Percentiles rank a stretch among this genome's conserved stretches.
These are phyloP conservation scores for Phrynocephalus forsythii DNA, from an alignment of 2,797 vertebrate species.

Conservation along the genomic window DNA sequence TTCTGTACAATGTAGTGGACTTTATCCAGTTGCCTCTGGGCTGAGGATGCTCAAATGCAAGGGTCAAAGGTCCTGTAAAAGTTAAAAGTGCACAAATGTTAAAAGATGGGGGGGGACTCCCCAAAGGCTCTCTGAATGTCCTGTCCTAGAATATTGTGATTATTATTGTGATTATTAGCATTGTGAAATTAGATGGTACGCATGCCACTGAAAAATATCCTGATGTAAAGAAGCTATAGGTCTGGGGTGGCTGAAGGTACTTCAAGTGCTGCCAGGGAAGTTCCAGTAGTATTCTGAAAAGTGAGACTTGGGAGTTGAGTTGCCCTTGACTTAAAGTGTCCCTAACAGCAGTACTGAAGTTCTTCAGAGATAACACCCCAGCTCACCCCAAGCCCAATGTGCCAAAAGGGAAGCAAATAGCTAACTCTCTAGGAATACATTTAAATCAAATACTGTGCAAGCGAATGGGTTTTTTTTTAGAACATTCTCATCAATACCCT, in stretches of 20 bases:
- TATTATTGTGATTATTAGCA: not conserved
- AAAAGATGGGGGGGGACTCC: no score
- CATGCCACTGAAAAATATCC: not conserved
- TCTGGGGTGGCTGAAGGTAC: no score
- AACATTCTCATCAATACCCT: not conserved
- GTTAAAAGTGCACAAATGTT: no score
- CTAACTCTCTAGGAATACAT: not conserved
- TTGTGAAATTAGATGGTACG: no score
- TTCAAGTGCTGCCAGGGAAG: not conserved
- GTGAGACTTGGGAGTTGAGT: not conserved
- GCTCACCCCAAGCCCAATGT: not conserved
- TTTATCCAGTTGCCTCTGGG: not conserved
- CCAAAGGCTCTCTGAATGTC: no score
- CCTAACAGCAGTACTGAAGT: not conserved
- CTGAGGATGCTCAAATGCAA: not conserved
- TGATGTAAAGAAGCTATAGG: not conserved
- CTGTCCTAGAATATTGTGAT: not conserved
- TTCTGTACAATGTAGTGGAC: no score
- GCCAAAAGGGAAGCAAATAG: not conserved
- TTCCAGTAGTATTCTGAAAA: not conserved
- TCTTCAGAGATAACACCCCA: not conserved
- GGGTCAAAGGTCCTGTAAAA: not conserved
- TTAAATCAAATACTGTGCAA: not conserved
- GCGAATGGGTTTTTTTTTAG: not conserved
- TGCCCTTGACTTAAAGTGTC: no score